phyloP scores from a whole-genome alignment of 2,113 vertebrate species.

The Zosterops borbonicus region DNA sequence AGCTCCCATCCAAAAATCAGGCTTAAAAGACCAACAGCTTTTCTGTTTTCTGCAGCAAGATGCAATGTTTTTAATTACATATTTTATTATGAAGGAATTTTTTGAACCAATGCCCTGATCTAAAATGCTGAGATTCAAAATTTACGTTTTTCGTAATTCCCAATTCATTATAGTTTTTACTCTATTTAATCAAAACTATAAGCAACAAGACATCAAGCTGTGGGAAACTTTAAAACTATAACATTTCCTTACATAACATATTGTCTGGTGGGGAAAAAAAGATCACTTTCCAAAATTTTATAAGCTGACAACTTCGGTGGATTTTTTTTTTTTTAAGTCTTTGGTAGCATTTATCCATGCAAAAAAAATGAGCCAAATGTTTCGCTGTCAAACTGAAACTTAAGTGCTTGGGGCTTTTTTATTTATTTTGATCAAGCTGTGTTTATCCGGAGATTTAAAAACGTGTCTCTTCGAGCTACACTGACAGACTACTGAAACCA shows the following conservation, averaged over 20 bases:
- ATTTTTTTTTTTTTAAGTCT: background rate
- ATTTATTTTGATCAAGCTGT: constrained; percentile 29
- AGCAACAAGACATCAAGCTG: background rate
- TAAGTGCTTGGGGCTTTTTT: background rate
- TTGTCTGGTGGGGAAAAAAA: background rate
- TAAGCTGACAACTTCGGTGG: background rate
- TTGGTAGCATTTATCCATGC: background rate
- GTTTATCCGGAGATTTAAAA: constrained; percentile 26
- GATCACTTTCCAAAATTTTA: background rate
- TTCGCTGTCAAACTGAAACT: constrained; percentile 31
- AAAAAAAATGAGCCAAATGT: constrained; percentile 26
- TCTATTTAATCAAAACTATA: background rate
- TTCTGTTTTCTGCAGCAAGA: background rate
- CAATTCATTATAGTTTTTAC: background rate
- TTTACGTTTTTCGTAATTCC: background rate
- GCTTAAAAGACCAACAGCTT: background rate
- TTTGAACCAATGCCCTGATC: background rate
- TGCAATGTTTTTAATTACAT: background rate
- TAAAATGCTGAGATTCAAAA: background rate
- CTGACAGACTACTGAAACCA: constrained; percentile 37
- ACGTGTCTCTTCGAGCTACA: background rate
- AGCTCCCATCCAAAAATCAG: background rate
- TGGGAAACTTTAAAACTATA: background rate
- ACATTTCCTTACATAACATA: constrained; percentile 7
- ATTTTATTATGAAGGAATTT: background rate